Base-by-base conservation (phyloP, 2,113 vertebrate species). In the Myrmophylax atrothorax region DNA sequence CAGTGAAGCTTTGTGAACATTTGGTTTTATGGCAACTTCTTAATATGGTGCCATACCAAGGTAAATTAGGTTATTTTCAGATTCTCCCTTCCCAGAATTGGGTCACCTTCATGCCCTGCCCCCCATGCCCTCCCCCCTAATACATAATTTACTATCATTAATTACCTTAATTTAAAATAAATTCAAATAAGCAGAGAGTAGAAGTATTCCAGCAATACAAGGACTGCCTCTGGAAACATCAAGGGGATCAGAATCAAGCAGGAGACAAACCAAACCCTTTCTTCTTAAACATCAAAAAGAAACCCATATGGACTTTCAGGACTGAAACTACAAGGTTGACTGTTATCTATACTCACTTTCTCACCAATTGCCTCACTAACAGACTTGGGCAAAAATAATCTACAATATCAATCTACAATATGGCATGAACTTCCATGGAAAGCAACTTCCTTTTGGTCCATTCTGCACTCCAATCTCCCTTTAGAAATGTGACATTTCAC, bases 91-190 rank as follows among this genome's bases (percentile, higher is more conserved):
- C 47, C 38, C 26, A 97, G 60, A 96, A 96, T 0, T 94, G 47
- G 92, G 90, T 90, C 86, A 94, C 95, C 68, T 95, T 93, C 40
- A 20, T 70, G 87, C 83, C 44, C 40, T 47, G 35, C 11, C 33
- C 69, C 15, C 40, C 12, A 4, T 5, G 7, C 8, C 29, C 3
- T 13, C 50, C 35, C n/a, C 31, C 11, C 10, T 49, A 86, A 33
- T 56, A 70, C 19, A 81, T n/a, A 10, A 60, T 78, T 92, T 93
- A 90, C 59, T 63, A 90, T 23, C 37, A 83, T 69, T 91, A 95
- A 90, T 86, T 91, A 83, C 47, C 58, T 81, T 72, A 69, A 84
- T 89, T 85, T 87, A 64, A 59, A 84, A 87, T 74, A 80, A 66
- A 85, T 79, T 87, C 53, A 75, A 89, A 74, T 64, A 46, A 78